A percentile compares a stretch with the other conserved stretches of the same genome.
Conservation (phyloP, 2,113 vertebrate genomes). For the Sarotherodon lohbergeri region DNA sequence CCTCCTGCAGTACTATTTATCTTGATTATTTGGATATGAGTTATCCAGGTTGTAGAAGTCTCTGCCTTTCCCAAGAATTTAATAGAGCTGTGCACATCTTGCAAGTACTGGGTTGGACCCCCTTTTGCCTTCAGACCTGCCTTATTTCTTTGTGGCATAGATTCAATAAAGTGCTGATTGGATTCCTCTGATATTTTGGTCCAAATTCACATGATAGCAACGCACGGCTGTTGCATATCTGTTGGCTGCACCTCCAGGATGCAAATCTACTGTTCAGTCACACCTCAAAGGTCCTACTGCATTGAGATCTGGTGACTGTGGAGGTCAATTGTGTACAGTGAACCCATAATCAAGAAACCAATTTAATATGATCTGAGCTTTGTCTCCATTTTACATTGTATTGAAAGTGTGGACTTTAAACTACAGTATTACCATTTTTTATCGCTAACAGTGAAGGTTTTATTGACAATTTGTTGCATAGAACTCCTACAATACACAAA, state of each 20-base stretch:
- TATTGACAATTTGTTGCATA: background rate
- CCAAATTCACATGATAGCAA: background rate
- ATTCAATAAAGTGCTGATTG: background rate
- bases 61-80: background rate
- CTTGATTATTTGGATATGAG: background rate
- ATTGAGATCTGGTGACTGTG: rapidly evolving
- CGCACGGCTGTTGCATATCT: background rate
- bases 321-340: background rate
- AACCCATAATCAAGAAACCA: background rate
- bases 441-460: background rate
- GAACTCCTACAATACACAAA: rapidly evolving
- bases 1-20: background rate
- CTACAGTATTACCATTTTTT: background rate
- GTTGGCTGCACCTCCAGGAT: background rate
- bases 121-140: background rate
- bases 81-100: background rate
- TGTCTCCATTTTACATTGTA: background rate
- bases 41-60: background rate
- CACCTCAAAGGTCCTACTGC: background rate
- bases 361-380: rapidly evolving
- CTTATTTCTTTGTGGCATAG: background rate
- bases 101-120: background rate
- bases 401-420: background rate
- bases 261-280: background rate
- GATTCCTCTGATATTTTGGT: background rate